Evolutionary conservation across 2,113 vertebrate genomes (phyloP).

Genomic region (Apteryx owenii): DNA sequence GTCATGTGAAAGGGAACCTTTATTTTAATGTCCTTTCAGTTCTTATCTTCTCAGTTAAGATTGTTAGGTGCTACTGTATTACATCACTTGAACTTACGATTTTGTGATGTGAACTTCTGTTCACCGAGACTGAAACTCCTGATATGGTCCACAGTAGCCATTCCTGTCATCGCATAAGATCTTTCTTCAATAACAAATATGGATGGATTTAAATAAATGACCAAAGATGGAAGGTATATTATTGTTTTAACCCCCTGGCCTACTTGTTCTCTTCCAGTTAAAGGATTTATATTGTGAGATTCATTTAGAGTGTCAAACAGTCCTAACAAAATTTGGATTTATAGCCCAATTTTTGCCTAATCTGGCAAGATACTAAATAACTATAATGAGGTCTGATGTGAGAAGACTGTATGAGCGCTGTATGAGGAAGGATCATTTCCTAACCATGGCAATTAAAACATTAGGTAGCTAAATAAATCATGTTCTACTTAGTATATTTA

Average conservation of each 20-base stretch:
- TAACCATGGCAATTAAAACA: neutral
- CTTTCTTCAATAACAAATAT: neutral
- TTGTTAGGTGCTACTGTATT: neutral
- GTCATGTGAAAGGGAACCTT: neutral
- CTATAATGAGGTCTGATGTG: neutral
- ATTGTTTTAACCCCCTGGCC: neutral
- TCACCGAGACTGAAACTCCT: neutral
- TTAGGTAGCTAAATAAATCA: neutral
- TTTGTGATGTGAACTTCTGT: neutral
- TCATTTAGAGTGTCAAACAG: neutral
- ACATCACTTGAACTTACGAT: neutral
- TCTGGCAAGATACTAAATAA: neutral
- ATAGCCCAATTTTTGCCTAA: neutral
- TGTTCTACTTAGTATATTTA: neutral
- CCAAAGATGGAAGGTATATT: neutral
- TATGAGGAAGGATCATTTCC: neutral
- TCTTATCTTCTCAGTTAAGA: neutral
- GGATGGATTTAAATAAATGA: neutral
- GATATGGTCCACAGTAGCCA: neutral
- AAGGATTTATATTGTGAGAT: neutral
- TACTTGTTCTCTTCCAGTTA: neutral
- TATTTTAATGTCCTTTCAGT: neutral
- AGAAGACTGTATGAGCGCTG: neutral
- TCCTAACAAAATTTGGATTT: neutral
- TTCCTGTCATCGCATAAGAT: neutral